Evolutionary conservation across 2,888 invertebrate genomes (phyloP).

Genomic region (Andrena bicolor): DNA sequence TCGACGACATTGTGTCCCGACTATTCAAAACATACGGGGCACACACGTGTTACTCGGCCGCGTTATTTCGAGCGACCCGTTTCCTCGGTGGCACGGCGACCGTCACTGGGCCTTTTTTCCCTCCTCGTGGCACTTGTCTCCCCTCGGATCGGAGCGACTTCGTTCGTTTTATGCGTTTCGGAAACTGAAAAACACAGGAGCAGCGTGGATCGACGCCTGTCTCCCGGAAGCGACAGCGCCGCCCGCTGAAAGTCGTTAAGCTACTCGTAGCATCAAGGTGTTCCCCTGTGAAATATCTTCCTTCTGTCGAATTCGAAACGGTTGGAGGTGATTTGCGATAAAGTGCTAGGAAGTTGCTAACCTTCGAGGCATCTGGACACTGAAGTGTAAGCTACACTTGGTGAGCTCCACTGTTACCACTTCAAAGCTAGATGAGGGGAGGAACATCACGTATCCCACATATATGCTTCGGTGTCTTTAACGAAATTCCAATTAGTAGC

Average conservation of each 20-base stretch:
- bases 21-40: constrained; percentile 66
- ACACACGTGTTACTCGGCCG: constrained; percentile 69
- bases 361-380: no score
- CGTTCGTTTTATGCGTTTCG: constrained; percentile 77
- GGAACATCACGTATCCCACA: background rate
- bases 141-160: constrained; percentile 47
- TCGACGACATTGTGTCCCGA: constrained; percentile 66
- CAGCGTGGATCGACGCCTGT: constrained; percentile 64
- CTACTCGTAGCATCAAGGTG: constrained; percentile 39
- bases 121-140: constrained; percentile 52
- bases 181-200: constrained; percentile 76
- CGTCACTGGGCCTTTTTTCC: constrained; percentile 51
- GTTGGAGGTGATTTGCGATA: no score
- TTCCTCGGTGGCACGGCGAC: constrained; percentile 64
- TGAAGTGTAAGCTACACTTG: background rate
- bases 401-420: background rate
- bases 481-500: constrained; percentile 12
- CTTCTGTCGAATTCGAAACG: background rate
- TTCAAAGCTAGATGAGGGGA: background rate
- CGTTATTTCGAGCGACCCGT: constrained; percentile 67
- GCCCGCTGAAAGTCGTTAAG: constrained; percentile 70
- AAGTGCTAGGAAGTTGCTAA: no score
- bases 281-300: background rate
- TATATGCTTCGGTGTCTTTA: background rate
- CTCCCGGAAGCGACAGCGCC: constrained; percentile 58